Evolutionary conservation across 2,888 invertebrate species (phyloP).

Genomic region (Cataglyphis cursor): DNA sequence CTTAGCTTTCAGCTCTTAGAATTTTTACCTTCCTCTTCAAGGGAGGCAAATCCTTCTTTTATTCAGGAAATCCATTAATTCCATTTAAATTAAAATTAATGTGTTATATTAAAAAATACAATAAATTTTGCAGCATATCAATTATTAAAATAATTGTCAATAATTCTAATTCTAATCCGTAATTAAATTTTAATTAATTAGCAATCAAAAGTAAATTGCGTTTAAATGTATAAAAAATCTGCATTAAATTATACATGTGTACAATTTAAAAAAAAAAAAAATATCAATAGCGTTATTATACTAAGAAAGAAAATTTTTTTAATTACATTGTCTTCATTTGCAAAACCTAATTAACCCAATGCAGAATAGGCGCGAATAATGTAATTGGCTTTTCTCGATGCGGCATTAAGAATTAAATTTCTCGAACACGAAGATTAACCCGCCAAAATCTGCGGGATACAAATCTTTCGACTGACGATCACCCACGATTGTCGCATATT

Average conservation of each 20-base stretch:
- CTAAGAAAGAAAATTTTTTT: background rate
- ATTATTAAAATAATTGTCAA: background rate
- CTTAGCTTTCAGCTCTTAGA: slow-evolving; percentile 42
- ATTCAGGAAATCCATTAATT: background rate
- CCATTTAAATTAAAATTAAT: background rate
- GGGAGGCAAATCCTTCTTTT: background rate
- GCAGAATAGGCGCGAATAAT: slow-evolving; percentile 16
- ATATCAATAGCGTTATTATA: background rate
- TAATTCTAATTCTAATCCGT: background rate
- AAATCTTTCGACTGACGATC: background rate
- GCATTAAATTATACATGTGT: background rate
- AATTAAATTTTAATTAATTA: slow-evolving; percentile 22
- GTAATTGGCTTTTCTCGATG: slow-evolving; percentile 1
- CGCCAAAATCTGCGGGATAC: background rate
- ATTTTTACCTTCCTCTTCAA: background rate
- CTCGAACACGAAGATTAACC: slow-evolving; percentile 4
- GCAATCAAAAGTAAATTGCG: background rate
- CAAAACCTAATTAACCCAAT: slow-evolving; percentile 19
- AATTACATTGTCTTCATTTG: background rate
- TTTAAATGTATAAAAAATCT: background rate
- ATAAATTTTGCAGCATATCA: background rate
- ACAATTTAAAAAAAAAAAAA: background rate
- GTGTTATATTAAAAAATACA: slow-evolving; percentile 3
- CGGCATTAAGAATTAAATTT: background rate
- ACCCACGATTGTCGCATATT: slow-evolving; percentile 16